Percentiles rank a stretch among this genome's conserved stretches.
These are phyloP conservation scores for Eupithecia subfuscata DNA, from an alignment of 2,888 invertebrate species.

Conservation along the genomic window DNA sequence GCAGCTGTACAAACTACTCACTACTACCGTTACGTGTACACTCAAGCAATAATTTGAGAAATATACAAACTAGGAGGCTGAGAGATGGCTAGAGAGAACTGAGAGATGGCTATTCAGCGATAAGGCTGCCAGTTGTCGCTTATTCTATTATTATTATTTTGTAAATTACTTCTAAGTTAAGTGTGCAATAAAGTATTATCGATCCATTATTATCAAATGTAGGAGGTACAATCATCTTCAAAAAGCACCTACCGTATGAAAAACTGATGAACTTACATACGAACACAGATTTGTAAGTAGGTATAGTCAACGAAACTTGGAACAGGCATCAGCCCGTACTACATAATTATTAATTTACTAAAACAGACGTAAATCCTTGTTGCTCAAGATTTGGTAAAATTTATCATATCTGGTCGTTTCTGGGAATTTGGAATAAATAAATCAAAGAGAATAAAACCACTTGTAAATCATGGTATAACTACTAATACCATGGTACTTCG, in stretches of 20 bases:
- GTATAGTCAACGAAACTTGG: too few species aligned
- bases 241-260: not conserved
- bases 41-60: slow-evolving; percentile 10
- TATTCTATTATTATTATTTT: not conserved
- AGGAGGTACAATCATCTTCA: not conserved
- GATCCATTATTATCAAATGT: not conserved
- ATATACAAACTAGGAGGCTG: not conserved
- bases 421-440: not conserved
- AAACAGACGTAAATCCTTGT: not conserved
- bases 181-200: too few species aligned
- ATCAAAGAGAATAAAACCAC: too few species aligned
- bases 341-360: not conserved
- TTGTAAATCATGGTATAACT: too few species aligned
- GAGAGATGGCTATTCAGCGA: not conserved
- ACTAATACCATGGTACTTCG: too few species aligned
- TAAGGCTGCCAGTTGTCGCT: not conserved
- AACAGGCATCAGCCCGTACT: too few species aligned
- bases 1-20: not conserved
- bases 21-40: slow-evolving; percentile 11
- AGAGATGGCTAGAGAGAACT: not conserved
- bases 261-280: too few species aligned
- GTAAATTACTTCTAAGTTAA: not conserved
- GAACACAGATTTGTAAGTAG: too few species aligned
- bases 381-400: not conserved
- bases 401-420: too few species aligned